Evolutionary conservation across 2,888 invertebrate genomes (phyloP), one percentile per base, ranked within the genome.

Genomic region (Folsomia candida): DNA sequence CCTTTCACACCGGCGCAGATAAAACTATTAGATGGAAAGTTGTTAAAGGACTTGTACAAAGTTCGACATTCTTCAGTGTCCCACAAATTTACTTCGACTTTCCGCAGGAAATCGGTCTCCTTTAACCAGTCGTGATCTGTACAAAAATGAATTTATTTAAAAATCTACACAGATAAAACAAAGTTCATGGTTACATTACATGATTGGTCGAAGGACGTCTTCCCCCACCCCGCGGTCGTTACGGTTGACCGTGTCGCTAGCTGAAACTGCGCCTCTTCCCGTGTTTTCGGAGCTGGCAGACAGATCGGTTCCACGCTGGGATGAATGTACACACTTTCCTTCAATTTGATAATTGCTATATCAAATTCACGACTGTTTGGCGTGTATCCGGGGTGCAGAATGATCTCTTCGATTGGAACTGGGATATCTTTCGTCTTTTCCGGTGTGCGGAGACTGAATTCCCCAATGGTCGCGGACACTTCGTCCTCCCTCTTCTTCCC

Each of bases 141-240:
- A 27, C 25, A 9, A 14, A 57, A 59, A 29, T n/a, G n/a, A n/a
- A n/a, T n/a, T n/a, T n/a, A n/a, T n/a, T n/a, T n/a, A n/a, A n/a
- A n/a, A n/a, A n/a, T n/a, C n/a, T n/a, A n/a, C n/a, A n/a, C n/a
- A n/a, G n/a, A n/a, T n/a, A n/a, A n/a, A n/a, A n/a, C n/a, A 29
- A 26, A 51, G 22, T 59, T 22, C 9, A 24, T 28, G 18, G 47
- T 18, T 28, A 22, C 2, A 26, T 9, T 51, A 20, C 27, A 51
- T 67, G 67, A 58, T 28, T 74, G 72, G 57, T 60, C 57, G 37
- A 66, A 57, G 20, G 47, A 24, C 2, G n/a, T 24, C 26, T 54
- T 57, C 20, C 75, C 75, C 75, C 75, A 75, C 20, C 75, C 75
- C 11, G 64, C 47, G 1, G 68, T 63, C 4, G 66, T 71, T 9